Evolutionary conservation across 2,888 invertebrate species (phyloP), one percentile per base, ranked within the genome.

Genomic region (Hedya salicella): DNA sequence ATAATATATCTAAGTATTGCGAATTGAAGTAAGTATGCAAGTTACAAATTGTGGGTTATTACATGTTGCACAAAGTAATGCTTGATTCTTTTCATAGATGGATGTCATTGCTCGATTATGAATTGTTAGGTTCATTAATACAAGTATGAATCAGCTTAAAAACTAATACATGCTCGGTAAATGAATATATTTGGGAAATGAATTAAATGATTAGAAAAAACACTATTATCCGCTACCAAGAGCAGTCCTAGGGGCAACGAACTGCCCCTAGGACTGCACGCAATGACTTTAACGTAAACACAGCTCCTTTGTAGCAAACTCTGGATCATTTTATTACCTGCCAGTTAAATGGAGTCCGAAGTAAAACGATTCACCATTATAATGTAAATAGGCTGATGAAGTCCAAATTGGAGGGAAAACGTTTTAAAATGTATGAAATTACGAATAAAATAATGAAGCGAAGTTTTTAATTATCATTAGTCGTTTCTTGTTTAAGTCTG

Each of bases 221-320:
- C 44, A n/a, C 19, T 57, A 19, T 57, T 32, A 13, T 36, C 17
- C 32, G 17, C 42, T 56, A 44, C 46, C 44, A 46, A 17, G 19
- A 44, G 17, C 16, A 32, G 30, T 32, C 3, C 39, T n/a, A 17
- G 25, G 32, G 44, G n/a, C 32, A 46, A 46, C 32, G 44, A 32
- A 57, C 57, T 46, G 32, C 39, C 39, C 42, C 17, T 57, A 44
- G 70, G 67, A 69, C 71, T 72, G 63, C 69, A 73, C 71, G 70
- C 67, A 68, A 62, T 21, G 62, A 70, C 69, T 67, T 73, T 72
- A 75, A 74, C 57, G 11, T 40, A 50, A 69, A 53, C 39, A 67
- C 56, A 19, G 69, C 67, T 69, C 64, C 66, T 70, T 68, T 16
- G 11, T 19, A 61, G 32, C 67, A 49, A 40, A 66, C 40, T 54